phyloP scores from a whole-genome alignment of 2,888 invertebrate species.

The Tetramorium bicarinatum region DNA sequence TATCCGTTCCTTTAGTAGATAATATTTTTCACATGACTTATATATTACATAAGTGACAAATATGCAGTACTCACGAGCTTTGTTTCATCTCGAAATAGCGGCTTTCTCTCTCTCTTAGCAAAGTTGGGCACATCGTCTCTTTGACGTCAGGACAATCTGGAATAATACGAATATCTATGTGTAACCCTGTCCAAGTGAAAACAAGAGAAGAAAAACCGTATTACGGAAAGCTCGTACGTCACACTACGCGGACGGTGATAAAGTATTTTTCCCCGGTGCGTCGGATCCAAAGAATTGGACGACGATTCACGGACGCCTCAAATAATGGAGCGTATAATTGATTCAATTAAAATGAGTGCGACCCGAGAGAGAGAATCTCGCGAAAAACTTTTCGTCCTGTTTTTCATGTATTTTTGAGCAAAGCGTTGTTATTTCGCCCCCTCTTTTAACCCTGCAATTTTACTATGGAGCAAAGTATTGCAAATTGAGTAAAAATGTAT shows the following conservation, averaged over 20 bases:
- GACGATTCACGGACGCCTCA: conserved; percentile 24
- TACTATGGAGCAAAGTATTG: neutral
- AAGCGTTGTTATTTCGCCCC: neutral
- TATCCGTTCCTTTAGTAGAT: neutral
- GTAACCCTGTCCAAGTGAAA: conserved; percentile 1
- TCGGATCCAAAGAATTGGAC: conserved; percentile 9
- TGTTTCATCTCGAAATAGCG: conserved; percentile 24
- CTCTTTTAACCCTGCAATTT: neutral
- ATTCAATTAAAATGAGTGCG: conserved; percentile 63
- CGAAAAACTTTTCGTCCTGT: neutral
- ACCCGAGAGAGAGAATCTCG: neutral
- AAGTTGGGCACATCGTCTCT: conserved; percentile 1
- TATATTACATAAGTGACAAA: conserved; percentile 19
- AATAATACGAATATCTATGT: conserved; percentile 37
- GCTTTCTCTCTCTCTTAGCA: neutral
- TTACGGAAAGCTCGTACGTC: conserved; percentile 29
- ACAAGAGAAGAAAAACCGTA: conserved; percentile 23
- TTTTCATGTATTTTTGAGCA: neutral
- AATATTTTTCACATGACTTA: conserved; percentile 25
- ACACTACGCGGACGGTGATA: conserved; percentile 41
- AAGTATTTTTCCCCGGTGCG: conserved; percentile 43
- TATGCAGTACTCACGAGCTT: conserved; percentile 11
- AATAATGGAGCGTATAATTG: conserved; percentile 66
- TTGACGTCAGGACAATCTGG: conserved; percentile 26
- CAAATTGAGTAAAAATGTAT: neutral